Base-by-base conservation (phyloP, 2,797 vertebrate species). In the Heteromormyrus szaboi region DNA sequence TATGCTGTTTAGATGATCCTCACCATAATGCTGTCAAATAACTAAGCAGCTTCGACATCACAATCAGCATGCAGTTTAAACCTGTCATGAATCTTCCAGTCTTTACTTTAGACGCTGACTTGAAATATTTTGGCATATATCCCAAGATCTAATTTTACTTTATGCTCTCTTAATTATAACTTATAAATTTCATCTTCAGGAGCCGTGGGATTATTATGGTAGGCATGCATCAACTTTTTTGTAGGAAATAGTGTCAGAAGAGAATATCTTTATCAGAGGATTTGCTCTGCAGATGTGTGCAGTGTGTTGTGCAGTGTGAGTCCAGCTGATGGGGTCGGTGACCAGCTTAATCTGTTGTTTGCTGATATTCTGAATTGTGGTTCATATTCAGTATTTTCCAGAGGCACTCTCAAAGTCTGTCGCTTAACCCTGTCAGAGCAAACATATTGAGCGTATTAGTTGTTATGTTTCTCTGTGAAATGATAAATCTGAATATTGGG, bases 91-190 rank as follows among this genome's bases (percentile, higher is more conserved):
- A 44, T 83, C 89, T 88, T 53, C 89, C 46, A 25, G 41, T 90
- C 62, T 76, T 50, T 53, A 91, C 89, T 91, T 93, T 91, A 91
- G 89, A 92, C 92, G 87, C 91, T 91, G 86, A 93, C 90, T 88
- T 50, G 33, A 86, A 90, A 93, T 89, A 86, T 50, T 87, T 90
- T 94, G 93, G 93, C 93, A 84, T 59, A 3, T 12, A 89, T 94
- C 93, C 92, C 89, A 84, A 90, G 89, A 48, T n/a, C 86, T 87
- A 90, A 88, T 90, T 90, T 89, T 72, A 88, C 79, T 89, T 88
- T 44, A n/a, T 25, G 86, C 89, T 89, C 56, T 53, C 53, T 88
- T 90, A 91, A 92, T 92, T 89, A 90, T 87, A 91, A 87, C 89
- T 87, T 89, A 90, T 91, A 41, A 90, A 89, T 89, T 87, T 83